Evolutionary conservation across 2,888 invertebrate species (phyloP).

Genomic region (Unio delphinus): DNA sequence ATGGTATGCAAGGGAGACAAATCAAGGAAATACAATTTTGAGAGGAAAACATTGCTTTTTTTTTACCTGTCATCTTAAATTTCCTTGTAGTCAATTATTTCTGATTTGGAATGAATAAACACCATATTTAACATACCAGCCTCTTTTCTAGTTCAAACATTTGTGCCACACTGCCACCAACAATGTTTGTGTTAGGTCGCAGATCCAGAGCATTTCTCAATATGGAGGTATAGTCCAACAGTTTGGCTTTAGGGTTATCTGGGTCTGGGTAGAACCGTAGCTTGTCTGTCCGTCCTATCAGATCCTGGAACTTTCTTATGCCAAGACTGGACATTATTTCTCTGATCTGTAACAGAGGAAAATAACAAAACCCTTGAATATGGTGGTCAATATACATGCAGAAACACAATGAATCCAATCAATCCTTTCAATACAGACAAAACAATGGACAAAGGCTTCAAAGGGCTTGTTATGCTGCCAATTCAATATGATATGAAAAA

Average conservation of each 20-base stretch:
- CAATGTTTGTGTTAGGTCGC: slow-evolving; percentile 90
- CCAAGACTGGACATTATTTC: slow-evolving; percentile 93
- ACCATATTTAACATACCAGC: slow-evolving; percentile 56
- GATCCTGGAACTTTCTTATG: slow-evolving; percentile 87
- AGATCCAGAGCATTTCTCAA: slow-evolving; percentile 91
- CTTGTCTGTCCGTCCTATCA: slow-evolving; percentile 76
- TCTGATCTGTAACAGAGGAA: slow-evolving; percentile 78
- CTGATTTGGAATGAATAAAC: no score
- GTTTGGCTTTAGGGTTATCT: slow-evolving; percentile 84
- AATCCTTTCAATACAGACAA: no score
- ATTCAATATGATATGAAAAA: no score
- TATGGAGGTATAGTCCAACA: slow-evolving; percentile 87
- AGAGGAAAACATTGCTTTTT: no score
- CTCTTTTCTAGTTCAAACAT: slow-evolving; percentile 72
- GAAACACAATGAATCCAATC: no score
- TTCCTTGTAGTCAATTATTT: no score
- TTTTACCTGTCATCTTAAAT: no score
- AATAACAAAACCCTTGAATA: background rate
- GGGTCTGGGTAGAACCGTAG: slow-evolving; percentile 80
- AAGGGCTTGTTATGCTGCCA: no score
- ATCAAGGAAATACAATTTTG: no score
- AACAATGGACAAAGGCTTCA: background rate
- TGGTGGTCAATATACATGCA: background rate
- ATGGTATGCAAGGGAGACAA: no score
- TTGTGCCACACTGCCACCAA: slow-evolving; percentile 89